A percentile compares a stretch with the other conserved stretches of the same genome.
These are phyloP conservation scores for Tetrax tetrax DNA, from an alignment of 2,113 vertebrate species.

Conservation along the genomic window DNA sequence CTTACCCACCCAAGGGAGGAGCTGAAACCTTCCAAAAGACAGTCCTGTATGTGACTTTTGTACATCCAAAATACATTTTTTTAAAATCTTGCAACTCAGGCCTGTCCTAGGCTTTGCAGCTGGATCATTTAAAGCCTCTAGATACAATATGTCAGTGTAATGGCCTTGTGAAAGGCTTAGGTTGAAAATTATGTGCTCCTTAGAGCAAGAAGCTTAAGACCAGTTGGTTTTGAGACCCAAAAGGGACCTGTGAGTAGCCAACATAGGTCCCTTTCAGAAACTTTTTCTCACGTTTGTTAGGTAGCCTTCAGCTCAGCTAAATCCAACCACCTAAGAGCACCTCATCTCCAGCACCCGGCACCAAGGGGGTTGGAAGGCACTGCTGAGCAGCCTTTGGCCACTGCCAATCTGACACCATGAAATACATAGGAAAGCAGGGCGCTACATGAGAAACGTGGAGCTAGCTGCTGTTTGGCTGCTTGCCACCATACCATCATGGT, in stretches of 20 bases:
- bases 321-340: background rate
- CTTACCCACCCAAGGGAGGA: background rate
- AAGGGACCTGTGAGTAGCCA: background rate
- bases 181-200: background rate
- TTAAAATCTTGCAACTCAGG: background rate
- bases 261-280: background rate
- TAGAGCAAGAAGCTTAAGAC: background rate
- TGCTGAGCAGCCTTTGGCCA: rapidly evolving
- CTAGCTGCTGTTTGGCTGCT: background rate
- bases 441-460: background rate
- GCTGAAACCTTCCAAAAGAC: background rate
- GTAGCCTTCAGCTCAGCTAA: background rate
- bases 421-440: background rate
- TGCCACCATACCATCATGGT: background rate
- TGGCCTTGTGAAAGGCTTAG: background rate
- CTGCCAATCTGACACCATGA: rapidly evolving
- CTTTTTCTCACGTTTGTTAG: background rate
- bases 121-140: background rate
- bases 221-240: background rate
- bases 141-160: background rate
- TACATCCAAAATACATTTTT: background rate
- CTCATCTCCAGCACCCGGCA: rapidly evolving
- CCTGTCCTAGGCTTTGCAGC: background rate
- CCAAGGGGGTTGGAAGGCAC: background rate
- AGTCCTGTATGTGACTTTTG: background rate